Conservation (phyloP, 1,140 invertebrate species). For the Oedothorax gibbosus region DNA sequence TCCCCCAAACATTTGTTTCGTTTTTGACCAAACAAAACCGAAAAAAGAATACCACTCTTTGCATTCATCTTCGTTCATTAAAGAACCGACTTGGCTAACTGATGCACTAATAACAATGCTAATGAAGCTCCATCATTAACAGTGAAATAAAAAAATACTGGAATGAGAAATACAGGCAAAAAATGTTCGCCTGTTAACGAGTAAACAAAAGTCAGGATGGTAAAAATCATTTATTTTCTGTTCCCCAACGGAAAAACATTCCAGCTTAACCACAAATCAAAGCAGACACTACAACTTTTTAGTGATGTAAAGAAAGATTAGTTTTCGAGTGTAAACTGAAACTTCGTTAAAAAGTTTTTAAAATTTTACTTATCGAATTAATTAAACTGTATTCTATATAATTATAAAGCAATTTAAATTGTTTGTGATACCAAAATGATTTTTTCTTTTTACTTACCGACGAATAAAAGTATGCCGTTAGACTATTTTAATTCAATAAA, state of each 20-base stretch:
- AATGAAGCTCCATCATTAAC: conserved; percentile 18
- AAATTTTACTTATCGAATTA: not conserved
- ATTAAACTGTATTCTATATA: no score
- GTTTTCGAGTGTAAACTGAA: no score
- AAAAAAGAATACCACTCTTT: conserved; percentile 15
- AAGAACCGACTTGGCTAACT: not conserved
- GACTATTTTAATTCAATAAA: no score
- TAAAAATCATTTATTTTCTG: conserved; percentile 6
- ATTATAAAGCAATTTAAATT: no score
- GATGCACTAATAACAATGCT: conserved; percentile 27
- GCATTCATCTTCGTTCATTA: conserved; percentile 54
- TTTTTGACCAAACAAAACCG: conserved; percentile 10
- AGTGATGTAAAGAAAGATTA: no score
- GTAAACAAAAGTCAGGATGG: conserved; percentile 16
- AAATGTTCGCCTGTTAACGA: not conserved
- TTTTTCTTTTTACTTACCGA: no score
- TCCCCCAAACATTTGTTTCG: conserved; percentile 22
- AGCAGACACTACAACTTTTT: no score
- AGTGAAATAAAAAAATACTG: not conserved
- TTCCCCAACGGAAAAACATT: no score
- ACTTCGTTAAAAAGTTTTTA: no score
- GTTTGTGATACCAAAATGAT: no score
- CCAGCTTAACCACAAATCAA: no score
- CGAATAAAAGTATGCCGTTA: no score
- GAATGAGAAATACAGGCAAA: not conserved